Evolutionary conservation across 2,797 vertebrate species (phyloP).

Genomic region (Microctenopoma lineatum): DNA sequence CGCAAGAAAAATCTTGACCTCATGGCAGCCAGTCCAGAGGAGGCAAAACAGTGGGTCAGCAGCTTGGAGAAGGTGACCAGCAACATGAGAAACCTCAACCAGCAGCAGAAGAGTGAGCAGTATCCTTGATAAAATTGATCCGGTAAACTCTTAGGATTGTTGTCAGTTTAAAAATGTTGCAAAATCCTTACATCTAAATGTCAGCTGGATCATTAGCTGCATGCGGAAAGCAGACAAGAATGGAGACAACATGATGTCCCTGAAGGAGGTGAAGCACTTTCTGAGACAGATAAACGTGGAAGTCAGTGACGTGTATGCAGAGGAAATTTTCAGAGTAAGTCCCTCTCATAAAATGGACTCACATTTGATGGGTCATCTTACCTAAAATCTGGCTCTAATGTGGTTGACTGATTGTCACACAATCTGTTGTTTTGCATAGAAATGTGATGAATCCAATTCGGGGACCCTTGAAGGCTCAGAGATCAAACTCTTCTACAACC

Average conservation of each 20-base stretch:
- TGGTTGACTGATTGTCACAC: background rate
- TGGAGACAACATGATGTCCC: slow-evolving; percentile 93
- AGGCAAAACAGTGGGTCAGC: slow-evolving; percentile 86
- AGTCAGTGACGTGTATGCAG: slow-evolving; percentile 88
- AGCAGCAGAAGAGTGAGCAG: slow-evolving; percentile 91
- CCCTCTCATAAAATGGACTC: background rate
- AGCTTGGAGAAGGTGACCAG: slow-evolving; percentile 89
- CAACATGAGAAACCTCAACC: slow-evolving; percentile 86
- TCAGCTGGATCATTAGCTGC: slow-evolving; percentile 94
- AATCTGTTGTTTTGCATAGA: slow-evolving; percentile 74
- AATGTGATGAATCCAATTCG: slow-evolving; percentile 92
- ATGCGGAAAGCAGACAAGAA: slow-evolving; percentile 96
- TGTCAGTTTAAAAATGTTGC: background rate
- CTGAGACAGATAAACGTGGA: slow-evolving; percentile 92
- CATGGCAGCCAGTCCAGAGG: slow-evolving; percentile 79
- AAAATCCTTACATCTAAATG: slow-evolving; percentile 82
- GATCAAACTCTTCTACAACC: slow-evolving; percentile 92
- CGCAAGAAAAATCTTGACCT: slow-evolving; percentile 91
- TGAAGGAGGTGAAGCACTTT: slow-evolving; percentile 94
- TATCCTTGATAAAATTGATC: slow-evolving; percentile 86
- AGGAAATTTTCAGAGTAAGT: slow-evolving; percentile 88
- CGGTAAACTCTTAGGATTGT: background rate
- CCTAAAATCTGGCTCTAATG: background rate
- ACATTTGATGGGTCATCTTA: background rate
- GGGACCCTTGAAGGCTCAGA: slow-evolving; percentile 90